These are phyloP conservation scores for Invenusta paracnida DNA, from an alignment of 2,888 invertebrate species.

Conservation along the genomic window DNA sequence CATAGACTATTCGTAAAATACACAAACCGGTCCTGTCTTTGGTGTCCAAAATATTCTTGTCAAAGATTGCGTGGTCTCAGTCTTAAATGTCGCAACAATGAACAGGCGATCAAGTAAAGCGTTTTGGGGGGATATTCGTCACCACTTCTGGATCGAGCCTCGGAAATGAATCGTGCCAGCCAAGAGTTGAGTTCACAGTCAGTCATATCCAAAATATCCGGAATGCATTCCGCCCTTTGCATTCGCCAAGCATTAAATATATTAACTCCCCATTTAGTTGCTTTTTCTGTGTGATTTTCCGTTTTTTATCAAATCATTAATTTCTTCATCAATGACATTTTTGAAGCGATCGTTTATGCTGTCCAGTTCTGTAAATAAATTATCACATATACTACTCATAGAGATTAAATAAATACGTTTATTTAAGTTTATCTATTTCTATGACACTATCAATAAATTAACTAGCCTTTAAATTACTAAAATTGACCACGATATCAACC, in stretches of 20 bases:
- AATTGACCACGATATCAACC: too few relatives aligned
- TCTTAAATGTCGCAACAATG: not conserved
- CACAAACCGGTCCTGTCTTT: too few relatives aligned
- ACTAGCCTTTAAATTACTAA: too few relatives aligned
- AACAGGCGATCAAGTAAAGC: not conserved
- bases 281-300: not conserved
- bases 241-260: not conserved
- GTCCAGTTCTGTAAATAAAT: not conserved
- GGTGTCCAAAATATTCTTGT: not conserved
- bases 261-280: not conserved
- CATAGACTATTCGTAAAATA: not conserved
- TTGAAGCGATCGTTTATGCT: not conserved
- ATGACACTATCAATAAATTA: too few relatives aligned
- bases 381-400: too few relatives aligned
- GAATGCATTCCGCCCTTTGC: not conserved
- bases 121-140: not conserved
- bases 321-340: not conserved
- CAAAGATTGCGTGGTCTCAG: not conserved
- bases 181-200: not conserved
- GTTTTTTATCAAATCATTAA: not conserved
- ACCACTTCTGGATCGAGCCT: too few relatives aligned
- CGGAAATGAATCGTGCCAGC: not conserved
- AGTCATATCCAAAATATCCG: not conserved
- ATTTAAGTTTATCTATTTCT: too few relatives aligned
- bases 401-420: too few relatives aligned